A percentile compares a stretch with the other conserved stretches of the same genome.
Conservation (phyloP, 2,113 vertebrate genomes). For the Pogonocichla stellata region DNA sequence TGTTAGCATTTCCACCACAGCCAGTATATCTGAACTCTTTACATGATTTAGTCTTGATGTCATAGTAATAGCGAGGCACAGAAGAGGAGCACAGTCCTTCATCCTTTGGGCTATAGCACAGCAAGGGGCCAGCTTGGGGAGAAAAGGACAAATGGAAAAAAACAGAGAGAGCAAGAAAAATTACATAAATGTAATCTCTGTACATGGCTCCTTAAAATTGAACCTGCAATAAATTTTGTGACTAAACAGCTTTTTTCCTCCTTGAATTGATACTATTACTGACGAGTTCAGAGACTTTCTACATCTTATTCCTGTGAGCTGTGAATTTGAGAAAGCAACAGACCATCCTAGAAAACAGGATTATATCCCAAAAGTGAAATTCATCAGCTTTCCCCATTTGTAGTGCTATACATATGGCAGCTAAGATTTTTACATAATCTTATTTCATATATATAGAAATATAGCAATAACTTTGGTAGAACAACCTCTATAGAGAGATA, state of each 20-base stretch:
- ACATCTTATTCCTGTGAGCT: neutral
- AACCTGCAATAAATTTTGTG: neutral
- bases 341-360: neutral
- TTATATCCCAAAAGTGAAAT: neutral
- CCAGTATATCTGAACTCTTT: constrained; percentile 86
- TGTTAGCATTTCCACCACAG: constrained; percentile 92
- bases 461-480: neutral
- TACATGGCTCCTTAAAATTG: neutral
- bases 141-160: neutral
- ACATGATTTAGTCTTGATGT: constrained; percentile 76
- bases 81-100: constrained; percentile 85
- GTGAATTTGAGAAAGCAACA: neutral
- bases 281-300: neutral
- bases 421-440: neutral
- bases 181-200: neutral
- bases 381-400: neutral
- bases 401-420: neutral
- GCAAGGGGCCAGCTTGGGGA: constrained; percentile 74
- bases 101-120: constrained; percentile 85
- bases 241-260: neutral
- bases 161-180: neutral
- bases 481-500: neutral
- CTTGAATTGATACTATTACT: neutral
- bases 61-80: constrained; percentile 87
- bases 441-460: neutral